A percentile compares a stretch with the other conserved stretches of the same genome.
phyloP scores from a whole-genome alignment of 2,113 vertebrate genomes.

The Thamnaconus septentrionalis region DNA sequence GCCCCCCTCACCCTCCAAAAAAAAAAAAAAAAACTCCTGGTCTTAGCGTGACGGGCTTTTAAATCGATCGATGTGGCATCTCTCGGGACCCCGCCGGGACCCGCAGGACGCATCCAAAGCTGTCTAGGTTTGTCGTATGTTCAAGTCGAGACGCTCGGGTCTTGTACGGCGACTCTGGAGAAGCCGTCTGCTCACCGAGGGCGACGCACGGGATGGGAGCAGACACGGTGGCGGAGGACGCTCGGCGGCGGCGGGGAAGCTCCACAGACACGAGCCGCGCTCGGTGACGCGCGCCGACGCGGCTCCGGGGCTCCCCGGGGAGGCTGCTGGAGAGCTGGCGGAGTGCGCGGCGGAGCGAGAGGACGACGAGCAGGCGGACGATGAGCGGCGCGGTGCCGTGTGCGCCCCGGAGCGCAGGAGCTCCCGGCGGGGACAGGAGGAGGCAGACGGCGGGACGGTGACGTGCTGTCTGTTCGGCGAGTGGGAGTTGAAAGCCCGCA shows the following conservation, averaged over 20 bases:
- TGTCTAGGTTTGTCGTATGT: constrained; percentile 87
- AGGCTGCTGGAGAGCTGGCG: constrained; percentile 61
- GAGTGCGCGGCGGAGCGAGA: constrained; percentile 61
- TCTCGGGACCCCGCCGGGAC: constrained; percentile 64
- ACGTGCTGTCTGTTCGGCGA: constrained; percentile 88
- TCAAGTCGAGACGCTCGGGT: constrained; percentile 95
- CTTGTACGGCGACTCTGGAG: constrained; percentile 98
- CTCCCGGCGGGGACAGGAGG: constrained; percentile 71
- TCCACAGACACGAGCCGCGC: constrained; percentile 67
- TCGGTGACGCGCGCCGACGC: constrained; percentile 59
- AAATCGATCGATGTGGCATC: constrained; percentile 69
- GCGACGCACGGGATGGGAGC: constrained; percentile 78
- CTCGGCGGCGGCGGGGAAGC: constrained; percentile 69
- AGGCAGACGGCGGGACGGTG: constrained; percentile 79
- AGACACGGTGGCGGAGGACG: constrained; percentile 68
- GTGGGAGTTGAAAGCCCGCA: constrained; percentile 69
- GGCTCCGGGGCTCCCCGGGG: constrained; percentile 42
- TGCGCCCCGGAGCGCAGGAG: constrained; percentile 64
- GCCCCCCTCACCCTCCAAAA: constrained; percentile 22
- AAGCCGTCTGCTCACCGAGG: constrained; percentile 88
- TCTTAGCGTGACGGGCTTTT: constrained; percentile 54
- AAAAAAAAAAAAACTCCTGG: constrained; percentile 29
- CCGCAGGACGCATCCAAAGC: constrained; percentile 70
- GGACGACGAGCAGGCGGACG: constrained; percentile 61
- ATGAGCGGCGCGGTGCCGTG: constrained; percentile 61